A percentile compares a stretch with the other conserved stretches of the same genome.
phyloP scores from a whole-genome alignment of 92 coral and sea anemone genomes.

The Micromussa lordhowensis region DNA sequence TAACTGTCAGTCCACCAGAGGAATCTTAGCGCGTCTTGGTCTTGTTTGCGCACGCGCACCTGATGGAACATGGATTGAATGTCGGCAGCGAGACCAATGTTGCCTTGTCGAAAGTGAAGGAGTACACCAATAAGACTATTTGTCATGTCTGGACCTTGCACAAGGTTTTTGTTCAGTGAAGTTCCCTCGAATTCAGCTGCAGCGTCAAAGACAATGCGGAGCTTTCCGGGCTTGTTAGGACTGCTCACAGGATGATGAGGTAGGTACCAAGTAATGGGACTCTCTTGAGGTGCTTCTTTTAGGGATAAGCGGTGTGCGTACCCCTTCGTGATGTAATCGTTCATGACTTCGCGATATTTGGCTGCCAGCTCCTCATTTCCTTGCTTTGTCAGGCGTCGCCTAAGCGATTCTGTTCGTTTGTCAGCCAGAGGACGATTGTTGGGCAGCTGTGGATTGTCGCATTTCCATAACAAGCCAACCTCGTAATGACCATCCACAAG shows the following conservation, averaged over 20 bases:
- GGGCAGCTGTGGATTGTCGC: conserved; percentile 47
- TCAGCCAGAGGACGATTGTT: conserved; percentile 53
- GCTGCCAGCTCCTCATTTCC: conserved; percentile 37
- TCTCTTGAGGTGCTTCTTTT: conserved; percentile 25
- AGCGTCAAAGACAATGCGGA: conserved; percentile 64
- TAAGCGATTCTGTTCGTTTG: conserved; percentile 34
- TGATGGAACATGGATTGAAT: conserved; percentile 69
- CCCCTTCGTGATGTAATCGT: conserved; percentile 50
- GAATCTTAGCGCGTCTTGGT: conserved; percentile 70
- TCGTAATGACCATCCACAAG: conserved; percentile 55
- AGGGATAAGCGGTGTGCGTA: conserved; percentile 55
- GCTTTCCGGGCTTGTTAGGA: conserved; percentile 49
- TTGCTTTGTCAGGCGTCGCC: conserved; percentile 49
- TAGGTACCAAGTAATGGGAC: conserved; percentile 54
- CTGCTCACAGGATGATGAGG: conserved; percentile 54
- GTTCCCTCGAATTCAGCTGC: conserved; percentile 64
- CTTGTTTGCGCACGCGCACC: conserved; percentile 66
- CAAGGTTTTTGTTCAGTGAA: conserved; percentile 63
- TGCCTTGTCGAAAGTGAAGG: conserved; percentile 66
- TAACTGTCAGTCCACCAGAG: conserved; percentile 65
- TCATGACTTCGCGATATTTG: conserved; percentile 63
- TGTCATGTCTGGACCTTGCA: conserved; percentile 67
- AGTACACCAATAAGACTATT: conserved; percentile 70
- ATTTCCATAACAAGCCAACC: conserved; percentile 55
- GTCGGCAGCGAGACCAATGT: conserved; percentile 61